phyloP scores from a whole-genome alignment of 2,888 invertebrate genomes.

The Athalia rosae region DNA sequence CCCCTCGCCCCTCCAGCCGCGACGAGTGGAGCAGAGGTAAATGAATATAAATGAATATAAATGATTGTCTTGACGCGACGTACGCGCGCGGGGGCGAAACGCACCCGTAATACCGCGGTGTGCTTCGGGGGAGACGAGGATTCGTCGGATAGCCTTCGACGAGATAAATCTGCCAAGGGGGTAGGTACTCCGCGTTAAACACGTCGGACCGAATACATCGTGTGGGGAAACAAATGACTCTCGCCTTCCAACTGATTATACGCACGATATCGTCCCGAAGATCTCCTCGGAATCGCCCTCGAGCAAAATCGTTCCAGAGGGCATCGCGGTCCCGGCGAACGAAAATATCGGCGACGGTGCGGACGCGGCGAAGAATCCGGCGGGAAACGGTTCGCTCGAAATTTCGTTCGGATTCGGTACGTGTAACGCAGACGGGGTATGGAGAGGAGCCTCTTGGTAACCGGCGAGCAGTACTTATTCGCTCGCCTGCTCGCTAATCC shows the following conservation, averaged over 20 bases:
- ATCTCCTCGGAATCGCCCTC: not conserved
- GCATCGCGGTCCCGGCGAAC: constrained; percentile 21
- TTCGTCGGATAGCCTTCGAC: constrained; percentile 36
- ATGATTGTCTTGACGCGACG: constrained; percentile 47
- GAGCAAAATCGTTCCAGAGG: not conserved
- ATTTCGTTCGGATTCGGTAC: no score
- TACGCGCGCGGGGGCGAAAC: constrained; percentile 16
- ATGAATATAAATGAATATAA: constrained; percentile 53
- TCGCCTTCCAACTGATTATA: not conserved
- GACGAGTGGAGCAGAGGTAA: constrained; percentile 47
- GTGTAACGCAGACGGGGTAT: constrained; percentile 32
- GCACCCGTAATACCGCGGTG: not conserved
- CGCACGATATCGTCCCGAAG: not conserved
- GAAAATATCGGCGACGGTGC: constrained; percentile 30
- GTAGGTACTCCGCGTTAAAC: no score
- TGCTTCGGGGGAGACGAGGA: constrained; percentile 21
- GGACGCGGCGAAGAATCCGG: constrained; percentile 29
- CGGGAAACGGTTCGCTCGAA: no score
- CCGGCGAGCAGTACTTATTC: constrained; percentile 68
- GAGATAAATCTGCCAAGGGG: constrained; percentile 42
- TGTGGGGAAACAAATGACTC: constrained; percentile 31
- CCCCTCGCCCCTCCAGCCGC: not conserved
- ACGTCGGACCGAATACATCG: constrained; percentile 12
- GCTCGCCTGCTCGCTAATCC: constrained; percentile 72
- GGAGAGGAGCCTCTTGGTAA: constrained; percentile 67